A percentile compares a stretch with the other conserved stretches of the same genome.
Conservation (phyloP, 2,113 vertebrate genomes). For the Myotis brandtii region DNA sequence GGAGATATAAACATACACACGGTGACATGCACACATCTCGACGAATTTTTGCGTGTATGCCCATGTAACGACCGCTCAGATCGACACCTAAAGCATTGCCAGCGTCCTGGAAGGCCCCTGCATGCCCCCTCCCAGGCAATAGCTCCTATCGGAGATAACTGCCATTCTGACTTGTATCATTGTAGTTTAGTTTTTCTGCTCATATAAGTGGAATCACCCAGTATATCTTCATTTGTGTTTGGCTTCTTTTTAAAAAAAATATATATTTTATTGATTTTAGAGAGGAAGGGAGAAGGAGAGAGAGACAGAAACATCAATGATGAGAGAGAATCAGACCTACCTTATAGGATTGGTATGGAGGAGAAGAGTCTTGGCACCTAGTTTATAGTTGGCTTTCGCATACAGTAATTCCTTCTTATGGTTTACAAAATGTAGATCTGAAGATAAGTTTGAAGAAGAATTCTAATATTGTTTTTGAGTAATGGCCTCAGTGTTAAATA, state of each 20-base stretch:
- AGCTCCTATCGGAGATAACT: background rate
- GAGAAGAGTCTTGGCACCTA: background rate
- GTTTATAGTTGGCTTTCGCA: background rate
- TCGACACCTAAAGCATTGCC: background rate
- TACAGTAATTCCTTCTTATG: background rate
- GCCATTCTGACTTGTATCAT: background rate
- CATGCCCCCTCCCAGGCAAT: background rate
- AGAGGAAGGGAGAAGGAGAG: no score
- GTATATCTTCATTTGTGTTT: background rate
- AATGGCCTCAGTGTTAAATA: background rate
- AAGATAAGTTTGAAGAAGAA: constrained; percentile 45
- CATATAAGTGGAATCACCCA: background rate
- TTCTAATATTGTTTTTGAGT: background rate
- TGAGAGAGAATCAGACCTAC: background rate
- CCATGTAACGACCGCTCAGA: background rate
- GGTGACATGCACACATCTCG: background rate
- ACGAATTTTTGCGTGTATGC: background rate
- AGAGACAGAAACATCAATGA: no score
- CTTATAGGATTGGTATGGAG: background rate
- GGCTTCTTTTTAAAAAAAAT: background rate
- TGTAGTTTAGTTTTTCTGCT: background rate
- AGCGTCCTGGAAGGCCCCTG: background rate
- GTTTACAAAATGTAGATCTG: background rate
- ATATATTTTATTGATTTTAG: no score
- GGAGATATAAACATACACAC: background rate